phyloP scores from a whole-genome alignment of 2,888 invertebrate genomes.

The Nymphalis polychloros region DNA sequence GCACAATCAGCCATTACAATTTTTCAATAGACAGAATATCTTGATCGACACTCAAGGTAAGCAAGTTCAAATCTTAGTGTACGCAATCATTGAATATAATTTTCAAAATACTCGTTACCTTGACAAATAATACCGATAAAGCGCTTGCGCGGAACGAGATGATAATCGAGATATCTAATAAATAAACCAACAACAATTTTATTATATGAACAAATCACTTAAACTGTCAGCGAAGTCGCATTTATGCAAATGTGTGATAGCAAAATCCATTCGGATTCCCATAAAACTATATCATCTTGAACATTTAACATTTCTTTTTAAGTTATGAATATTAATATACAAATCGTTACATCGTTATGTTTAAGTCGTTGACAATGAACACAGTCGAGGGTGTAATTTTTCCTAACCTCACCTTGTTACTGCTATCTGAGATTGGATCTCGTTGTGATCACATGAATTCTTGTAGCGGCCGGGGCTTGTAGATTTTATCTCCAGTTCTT shows the following conservation, averaged over 20 bases:
- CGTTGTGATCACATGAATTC: constrained; percentile 77
- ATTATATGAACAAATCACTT: constrained; percentile 27
- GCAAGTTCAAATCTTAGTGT: not conserved
- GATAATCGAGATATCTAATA: constrained; percentile 1
- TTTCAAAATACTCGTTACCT: not conserved
- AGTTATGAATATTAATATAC: constrained; percentile 30
- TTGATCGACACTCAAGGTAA: not conserved
- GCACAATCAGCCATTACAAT: too few relatives aligned
- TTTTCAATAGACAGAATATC: too few relatives aligned
- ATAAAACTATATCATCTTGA: constrained; percentile 38
- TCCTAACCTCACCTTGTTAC: constrained; percentile 70
- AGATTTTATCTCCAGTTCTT: constrained; percentile 79
- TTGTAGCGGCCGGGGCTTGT: constrained; percentile 75
- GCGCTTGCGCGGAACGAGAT: not conserved
- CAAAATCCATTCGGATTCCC: constrained; percentile 34
- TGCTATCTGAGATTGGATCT: constrained; percentile 77
- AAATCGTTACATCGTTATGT: constrained; percentile 10
- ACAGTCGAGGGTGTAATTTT: constrained; percentile 67
- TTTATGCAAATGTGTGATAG: constrained; percentile 35
- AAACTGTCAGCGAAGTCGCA: constrained; percentile 26
- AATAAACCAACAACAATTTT: constrained; percentile 14
- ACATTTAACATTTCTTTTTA: constrained; percentile 31
- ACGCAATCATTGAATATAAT: not conserved
- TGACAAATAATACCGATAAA: not conserved
- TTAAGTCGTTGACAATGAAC: constrained; percentile 63